Conservation (phyloP, 2,113 vertebrate genomes). For the Phylloscopus trochilus region DNA sequence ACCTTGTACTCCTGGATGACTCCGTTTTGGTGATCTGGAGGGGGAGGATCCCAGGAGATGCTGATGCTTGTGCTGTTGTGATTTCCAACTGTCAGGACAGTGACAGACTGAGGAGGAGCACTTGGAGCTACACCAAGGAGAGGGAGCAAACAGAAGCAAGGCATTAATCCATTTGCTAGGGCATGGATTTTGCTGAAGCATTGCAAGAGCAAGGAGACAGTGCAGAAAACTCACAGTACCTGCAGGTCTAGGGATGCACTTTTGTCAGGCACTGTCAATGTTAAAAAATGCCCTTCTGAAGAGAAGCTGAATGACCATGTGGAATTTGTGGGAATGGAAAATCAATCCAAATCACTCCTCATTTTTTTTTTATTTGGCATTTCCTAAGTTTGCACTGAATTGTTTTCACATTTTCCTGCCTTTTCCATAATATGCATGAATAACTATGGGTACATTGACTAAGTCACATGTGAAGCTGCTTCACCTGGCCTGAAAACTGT, state of each 20-base stretch:
- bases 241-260: not conserved
- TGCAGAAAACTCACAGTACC: not conserved
- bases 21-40: slow-evolving; percentile 94
- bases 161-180: not conserved
- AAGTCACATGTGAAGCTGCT: not conserved
- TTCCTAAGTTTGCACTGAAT: not conserved
- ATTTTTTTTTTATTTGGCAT: not conserved
- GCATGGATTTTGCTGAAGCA: not conserved
- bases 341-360: not conserved
- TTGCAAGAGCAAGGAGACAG: not conserved
- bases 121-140: slow-evolving; percentile 84
- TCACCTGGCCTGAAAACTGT: not conserved
- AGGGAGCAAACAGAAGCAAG: slow-evolving; percentile 32
- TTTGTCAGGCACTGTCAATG: not conserved
- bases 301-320: not conserved
- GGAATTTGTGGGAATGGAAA: not conserved
- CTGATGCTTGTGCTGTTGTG: slow-evolving; percentile 98
- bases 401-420: not conserved
- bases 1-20: slow-evolving; percentile 99
- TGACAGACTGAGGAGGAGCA: slow-evolving; percentile 95
- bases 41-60: slow-evolving; percentile 98
- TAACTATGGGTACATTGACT: not conserved
- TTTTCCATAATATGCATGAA: not conserved
- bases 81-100: slow-evolving; percentile 91
- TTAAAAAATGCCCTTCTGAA: slow-evolving; percentile 27